These are phyloP conservation scores for Aleiodes testaceus DNA, from an alignment of 2,888 invertebrate species.

Conservation along the genomic window DNA sequence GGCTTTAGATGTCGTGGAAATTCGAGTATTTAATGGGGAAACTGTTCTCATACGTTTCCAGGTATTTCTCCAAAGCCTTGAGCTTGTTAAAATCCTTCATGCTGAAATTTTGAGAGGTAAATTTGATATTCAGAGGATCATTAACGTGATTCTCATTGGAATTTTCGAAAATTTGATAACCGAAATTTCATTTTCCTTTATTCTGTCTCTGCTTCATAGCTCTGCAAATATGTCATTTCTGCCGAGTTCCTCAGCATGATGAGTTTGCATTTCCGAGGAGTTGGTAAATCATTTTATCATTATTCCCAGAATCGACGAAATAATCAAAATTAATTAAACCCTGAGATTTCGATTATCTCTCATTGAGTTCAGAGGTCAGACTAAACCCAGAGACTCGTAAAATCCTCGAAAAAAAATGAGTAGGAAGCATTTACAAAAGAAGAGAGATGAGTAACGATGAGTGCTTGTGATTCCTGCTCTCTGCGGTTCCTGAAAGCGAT, in stretches of 20 bases:
- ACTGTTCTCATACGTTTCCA: too few species aligned
- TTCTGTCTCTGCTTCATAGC: constrained; percentile 6
- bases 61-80: too few species aligned
- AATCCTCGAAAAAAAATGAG: background rate
- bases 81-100: too few species aligned
- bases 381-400: background rate
- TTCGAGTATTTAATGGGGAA: too few species aligned
- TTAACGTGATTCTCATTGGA: background rate
- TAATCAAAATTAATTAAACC: background rate
- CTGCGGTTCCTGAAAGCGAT: background rate
- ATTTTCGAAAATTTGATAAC: constrained; percentile 16
- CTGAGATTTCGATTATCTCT: constrained; percentile 7
- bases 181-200: constrained; percentile 11
- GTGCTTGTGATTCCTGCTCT: constrained; percentile 3
- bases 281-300: constrained; percentile 21
- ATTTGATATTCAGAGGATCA: background rate
- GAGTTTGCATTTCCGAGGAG: constrained; percentile 41
- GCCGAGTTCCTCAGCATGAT: constrained; percentile 41
- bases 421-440: background rate
- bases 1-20: too few species aligned
- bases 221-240: constrained; percentile 38
- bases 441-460: background rate
- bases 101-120: too few species aligned
- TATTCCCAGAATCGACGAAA: too few species aligned
- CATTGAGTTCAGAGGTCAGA: background rate